Conservation (phyloP, 1,140 invertebrate genomes). For the Drosophila ogumai region DNA sequence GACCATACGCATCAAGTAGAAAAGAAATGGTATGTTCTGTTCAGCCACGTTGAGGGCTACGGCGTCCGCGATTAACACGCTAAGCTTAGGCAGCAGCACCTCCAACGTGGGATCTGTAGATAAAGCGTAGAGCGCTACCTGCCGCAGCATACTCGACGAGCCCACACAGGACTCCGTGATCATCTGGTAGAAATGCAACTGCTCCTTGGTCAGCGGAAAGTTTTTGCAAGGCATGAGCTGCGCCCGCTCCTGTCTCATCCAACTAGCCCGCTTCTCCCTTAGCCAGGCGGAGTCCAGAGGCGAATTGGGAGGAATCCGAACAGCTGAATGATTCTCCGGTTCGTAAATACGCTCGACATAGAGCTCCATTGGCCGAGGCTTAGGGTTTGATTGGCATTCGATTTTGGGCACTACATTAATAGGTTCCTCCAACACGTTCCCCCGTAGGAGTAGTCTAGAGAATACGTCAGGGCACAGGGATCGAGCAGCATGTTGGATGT, state of each 20-base stretch:
- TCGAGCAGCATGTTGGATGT: conserved; percentile 13
- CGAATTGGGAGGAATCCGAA: no score
- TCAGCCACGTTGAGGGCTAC: conserved; percentile 25
- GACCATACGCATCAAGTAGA: conserved; percentile 57
- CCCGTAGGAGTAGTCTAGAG: not conserved
- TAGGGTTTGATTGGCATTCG: no score
- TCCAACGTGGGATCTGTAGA: conserved; percentile 35
- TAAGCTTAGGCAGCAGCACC: conserved; percentile 22
- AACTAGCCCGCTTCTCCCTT: conserved; percentile 25
- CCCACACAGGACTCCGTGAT: conserved; percentile 33
- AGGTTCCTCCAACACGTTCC: not conserved
- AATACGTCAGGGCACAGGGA: not conserved
- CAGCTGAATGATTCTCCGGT: not conserved
- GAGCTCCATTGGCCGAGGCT: not conserved
- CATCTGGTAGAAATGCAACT: conserved; percentile 28
- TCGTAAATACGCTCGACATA: no score
- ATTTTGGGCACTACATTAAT: no score
- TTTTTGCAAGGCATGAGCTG: conserved; percentile 18
- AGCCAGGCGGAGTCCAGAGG: conserved; percentile 1
- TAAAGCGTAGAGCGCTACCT: conserved; percentile 14
- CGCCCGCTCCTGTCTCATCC: conserved; percentile 26
- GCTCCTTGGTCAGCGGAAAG: conserved; percentile 36
- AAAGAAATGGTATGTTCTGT: conserved; percentile 16
- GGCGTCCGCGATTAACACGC: conserved; percentile 29
- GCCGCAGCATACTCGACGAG: not conserved